Base-by-base conservation (phyloP, 2,797 vertebrate genomes). In the Sebastes steindachneri region DNA sequence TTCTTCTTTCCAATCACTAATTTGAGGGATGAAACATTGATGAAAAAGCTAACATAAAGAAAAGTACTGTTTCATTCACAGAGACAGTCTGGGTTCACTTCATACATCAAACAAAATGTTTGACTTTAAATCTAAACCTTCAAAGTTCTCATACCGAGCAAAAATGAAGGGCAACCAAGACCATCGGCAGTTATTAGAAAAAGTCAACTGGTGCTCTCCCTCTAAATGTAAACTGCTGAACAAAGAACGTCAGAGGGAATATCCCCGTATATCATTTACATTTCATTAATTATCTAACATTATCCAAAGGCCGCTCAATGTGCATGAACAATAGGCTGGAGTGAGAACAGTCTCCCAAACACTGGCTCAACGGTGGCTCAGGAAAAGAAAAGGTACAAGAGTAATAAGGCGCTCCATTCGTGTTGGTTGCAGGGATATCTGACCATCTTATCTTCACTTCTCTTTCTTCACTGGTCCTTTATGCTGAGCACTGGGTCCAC, bases 401-500 rank as follows among this genome's bases (percentile, higher is more conserved):
- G 25, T 1, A 19, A 29, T 45, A 12, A 17, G 55, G 72, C 48
- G 17, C 53, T 53, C 31, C 14, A 3, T 11, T 17, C 14, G n/a
- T 23, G 59, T 1, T 53, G 66, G 28, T 45, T 76, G 29, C n/a
- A 62, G 62, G 23, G 17, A 31, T 45, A 55, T 26, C 25, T 67
- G 19, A 62, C 37, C 35, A 41, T 37, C 21, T 23, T 11, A 0
- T 65, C 68, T 29, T 78, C 74, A 35, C 1, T 29, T 33, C 7
- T 19, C 48, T 35, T 70, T 9, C 54, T n/a, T 86, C 31, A 90
- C 48, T 90, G 76, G 63, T 88, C 80, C 73, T 91, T 90, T 1
- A 91, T 90, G 76, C 86, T 93, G 88, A 96, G 95, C 28, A 98
- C 87, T 8, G 96, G 97, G 63, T 99, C 97, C 92, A 99, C 98